These are phyloP conservation scores for Acanthisitta chloris DNA, from an alignment of 2,113 vertebrate species.

Conservation along the genomic window DNA sequence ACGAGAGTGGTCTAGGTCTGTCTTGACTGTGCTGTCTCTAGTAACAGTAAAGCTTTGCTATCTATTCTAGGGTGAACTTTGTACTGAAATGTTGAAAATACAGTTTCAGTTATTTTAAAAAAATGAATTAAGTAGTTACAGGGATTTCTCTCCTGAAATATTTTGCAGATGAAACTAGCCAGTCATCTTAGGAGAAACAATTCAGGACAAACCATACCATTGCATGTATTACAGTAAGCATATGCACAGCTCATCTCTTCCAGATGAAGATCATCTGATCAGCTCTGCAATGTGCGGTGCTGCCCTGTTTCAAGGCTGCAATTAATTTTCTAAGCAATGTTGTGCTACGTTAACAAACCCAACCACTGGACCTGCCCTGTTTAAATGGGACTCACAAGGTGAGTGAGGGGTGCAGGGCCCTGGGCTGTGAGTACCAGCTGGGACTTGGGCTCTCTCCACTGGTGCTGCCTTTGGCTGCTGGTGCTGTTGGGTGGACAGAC, in stretches of 20 bases:
- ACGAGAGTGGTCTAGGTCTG: not conserved
- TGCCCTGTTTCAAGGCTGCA: not conserved
- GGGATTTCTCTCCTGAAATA: constrained; percentile 3
- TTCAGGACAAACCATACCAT: not conserved
- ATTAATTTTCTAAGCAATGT: not conserved
- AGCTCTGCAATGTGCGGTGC: not conserved
- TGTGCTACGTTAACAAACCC: not conserved
- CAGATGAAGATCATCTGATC: not conserved
- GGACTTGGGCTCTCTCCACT: fast-evolving
- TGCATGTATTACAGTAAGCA: not conserved
- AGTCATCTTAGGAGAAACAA: constrained; percentile 11
- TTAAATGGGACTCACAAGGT: not conserved
- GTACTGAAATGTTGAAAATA: not conserved
- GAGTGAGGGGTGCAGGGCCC: not conserved
- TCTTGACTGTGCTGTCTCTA: not conserved
- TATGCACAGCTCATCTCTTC: not conserved
- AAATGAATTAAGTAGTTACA: not conserved
- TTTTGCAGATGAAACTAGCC: not conserved
- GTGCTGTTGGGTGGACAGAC: not conserved
- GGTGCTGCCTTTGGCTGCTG: not conserved
- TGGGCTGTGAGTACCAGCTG: not conserved
- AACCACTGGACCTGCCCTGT: not conserved
- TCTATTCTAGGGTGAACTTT: not conserved
- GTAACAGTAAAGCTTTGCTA: not conserved
- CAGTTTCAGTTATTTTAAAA: not conserved